Base-by-base conservation (phyloP, 2,888 invertebrate genomes). In the Drosophila anomelani region DNA sequence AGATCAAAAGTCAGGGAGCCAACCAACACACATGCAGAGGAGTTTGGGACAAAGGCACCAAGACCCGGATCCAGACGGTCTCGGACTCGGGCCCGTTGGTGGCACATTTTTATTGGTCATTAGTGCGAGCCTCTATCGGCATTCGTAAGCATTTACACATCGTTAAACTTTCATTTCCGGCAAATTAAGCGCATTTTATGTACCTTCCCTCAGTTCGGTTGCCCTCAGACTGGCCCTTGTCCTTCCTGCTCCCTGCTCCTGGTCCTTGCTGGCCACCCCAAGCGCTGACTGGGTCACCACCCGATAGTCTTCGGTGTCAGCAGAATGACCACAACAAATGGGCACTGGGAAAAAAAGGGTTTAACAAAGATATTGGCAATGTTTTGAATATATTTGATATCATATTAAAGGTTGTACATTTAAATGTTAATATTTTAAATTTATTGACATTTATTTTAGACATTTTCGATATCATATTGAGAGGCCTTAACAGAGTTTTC, bases 141-240 rank as follows among this genome's bases (percentile, higher is more conserved):
- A 81, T 88, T 88, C 85, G 85, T 84, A 86, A 84, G 88, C 88
- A 88, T 86, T 88, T 88, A 88, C 86, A 88, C 86, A 86, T 86
- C 88, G 88, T 86, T 86, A 88, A 86, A 88, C 86, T 86, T 86
- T 86, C 81, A 86, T 86, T 86, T 86, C 88, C 86, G 86, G 84
- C 88, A 84, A 88, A 86, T 86, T 86, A 88, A 86, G 86, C 86
- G 79, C 88, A 86, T 85, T 85, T 88, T 79, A 80, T 85, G 76
- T 84, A 76, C 77, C 57, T 58, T 54, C 69, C 54, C 57, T 58
- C 20, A 43, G 57, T 53, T 26, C 53, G 53, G 43, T 43, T 58
- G 43, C 29, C 49, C 67, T 39, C 61, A 62, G 51, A 36, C 51
- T 15, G 51, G 51, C 20, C 51, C 20, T 12, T 26, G 51, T 10